Base-by-base conservation (phyloP, 2,797 vertebrate species). In the Tympanoctomys barrerae region DNA sequence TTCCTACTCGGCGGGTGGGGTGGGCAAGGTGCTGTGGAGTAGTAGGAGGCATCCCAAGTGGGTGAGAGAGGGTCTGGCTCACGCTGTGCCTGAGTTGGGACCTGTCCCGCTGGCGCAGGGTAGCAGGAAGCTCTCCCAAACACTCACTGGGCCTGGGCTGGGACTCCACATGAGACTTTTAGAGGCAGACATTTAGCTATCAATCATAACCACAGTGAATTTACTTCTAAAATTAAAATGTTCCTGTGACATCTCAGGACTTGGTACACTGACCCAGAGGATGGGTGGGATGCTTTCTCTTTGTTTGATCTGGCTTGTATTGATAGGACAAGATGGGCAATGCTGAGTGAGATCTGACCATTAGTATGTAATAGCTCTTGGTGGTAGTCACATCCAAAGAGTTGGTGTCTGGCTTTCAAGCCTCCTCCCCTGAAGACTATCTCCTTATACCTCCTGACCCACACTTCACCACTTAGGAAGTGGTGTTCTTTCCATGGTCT, bases 221-320 rank as follows among this genome's bases (percentile, higher is more conserved):
- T 94, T 89, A 93, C 46, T 95, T 94, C 54, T 89, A 80, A 94
- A 94, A 94, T 93, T 84, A 78, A 95, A 92, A 92, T 71, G 19
- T 68, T 22, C 52, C 61, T 54, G 19, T 57, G 90, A 70, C 94
- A 85, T 49, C 8, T 84, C 3, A 42, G 66, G 83, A 54, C 54
- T 90, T 81, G 90, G 42, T 33, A 61, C 57, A 64, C 22, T 83
- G 52, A 90, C 28, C 49, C 64, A 78, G 75, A 54, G 22, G 2
- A 28, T 7, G 21, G 13, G 28, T 52, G 36, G 21, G 78, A 18
- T 61, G 2, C 7, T 22, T n/a, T 2, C 31, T 31, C 75, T 10
- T 83, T 54, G 9, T 85, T 96, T 81, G 49, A 89, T 42, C 39
- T 52, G 59, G 68, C 36, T 36, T 83, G 73, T 91, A 70, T 1